Percentiles rank a stretch among this genome's conserved stretches.
phyloP scores from a whole-genome alignment of 2,113 vertebrate species.

The Promerops cafer region DNA sequence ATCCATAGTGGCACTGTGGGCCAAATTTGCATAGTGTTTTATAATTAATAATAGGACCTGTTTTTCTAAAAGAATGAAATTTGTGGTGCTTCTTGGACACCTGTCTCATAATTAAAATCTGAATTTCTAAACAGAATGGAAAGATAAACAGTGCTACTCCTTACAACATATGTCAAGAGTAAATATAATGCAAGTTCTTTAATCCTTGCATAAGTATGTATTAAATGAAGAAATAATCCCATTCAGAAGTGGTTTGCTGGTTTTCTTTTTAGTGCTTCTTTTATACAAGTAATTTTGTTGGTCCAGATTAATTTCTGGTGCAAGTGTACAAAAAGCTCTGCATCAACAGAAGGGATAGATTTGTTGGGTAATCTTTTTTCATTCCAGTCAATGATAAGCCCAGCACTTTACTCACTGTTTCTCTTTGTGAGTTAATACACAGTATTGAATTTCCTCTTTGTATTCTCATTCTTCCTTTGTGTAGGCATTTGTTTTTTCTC shows the following conservation, averaged over 20 bases:
- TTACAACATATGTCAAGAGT: neutral
- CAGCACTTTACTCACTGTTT: neutral
- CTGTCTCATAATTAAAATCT: neutral
- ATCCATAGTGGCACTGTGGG: neutral
- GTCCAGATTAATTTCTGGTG: neutral
- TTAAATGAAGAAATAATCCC: neutral
- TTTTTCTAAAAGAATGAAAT: neutral
- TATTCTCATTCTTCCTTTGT: neutral
- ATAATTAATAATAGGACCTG: neutral
- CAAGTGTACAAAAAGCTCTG: neutral
- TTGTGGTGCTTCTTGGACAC: neutral
- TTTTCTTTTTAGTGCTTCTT: neutral
- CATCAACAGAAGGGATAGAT: neutral
- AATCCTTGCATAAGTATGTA: neutral
- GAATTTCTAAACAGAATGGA: neutral
- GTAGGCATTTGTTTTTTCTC: neutral
- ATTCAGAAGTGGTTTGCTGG: neutral
- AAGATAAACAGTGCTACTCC: neutral
- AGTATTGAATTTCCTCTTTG: neutral
- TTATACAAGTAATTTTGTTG: neutral
- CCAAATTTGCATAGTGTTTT: neutral
- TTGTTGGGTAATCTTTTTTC: conserved; percentile 3
- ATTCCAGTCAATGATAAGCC: neutral
- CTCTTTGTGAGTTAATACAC: neutral
- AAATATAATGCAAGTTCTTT: neutral